Percentiles rank a stretch among this genome's conserved stretches.
These are phyloP conservation scores for Temnopleurus reevesii DNA, from an alignment of 53 echinoderm and acorn worm genomes.

Conservation along the genomic window DNA sequence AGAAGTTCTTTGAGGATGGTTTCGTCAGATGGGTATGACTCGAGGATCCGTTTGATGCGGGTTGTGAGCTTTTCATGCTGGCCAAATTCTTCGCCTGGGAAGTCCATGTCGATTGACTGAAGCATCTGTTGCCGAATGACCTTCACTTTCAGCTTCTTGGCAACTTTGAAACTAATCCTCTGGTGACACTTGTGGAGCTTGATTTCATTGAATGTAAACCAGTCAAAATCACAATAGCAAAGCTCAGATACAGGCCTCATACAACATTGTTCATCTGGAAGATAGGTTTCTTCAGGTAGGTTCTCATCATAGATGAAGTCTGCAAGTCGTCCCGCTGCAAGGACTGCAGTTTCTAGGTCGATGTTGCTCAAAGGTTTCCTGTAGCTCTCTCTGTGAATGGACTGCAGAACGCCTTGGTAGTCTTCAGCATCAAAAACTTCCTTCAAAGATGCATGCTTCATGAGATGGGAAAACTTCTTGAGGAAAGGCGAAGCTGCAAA, in stretches of 20 bases:
- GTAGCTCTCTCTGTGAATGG: neutral
- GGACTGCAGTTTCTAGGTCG: neutral
- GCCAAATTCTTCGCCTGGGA: slow-evolving; percentile 73
- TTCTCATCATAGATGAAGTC: neutral
- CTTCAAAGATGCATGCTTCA: slow-evolving; percentile 26
- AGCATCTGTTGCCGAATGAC: slow-evolving; percentile 56
- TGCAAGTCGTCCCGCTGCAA: slow-evolving; percentile 22
- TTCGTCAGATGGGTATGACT: slow-evolving; percentile 72
- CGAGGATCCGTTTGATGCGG: slow-evolving; percentile 75
- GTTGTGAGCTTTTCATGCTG: slow-evolving; percentile 83
- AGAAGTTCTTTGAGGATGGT: slow-evolving; percentile 90
- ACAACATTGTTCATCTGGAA: slow-evolving; percentile 39
- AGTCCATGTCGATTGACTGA: neutral
- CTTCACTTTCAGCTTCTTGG: slow-evolving; percentile 40
- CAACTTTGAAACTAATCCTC: neutral
- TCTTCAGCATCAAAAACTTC: neutral
- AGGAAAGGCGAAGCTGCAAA: neutral
- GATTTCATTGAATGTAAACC: neutral
- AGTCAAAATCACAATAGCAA: slow-evolving; percentile 48
- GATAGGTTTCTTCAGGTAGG: neutral
- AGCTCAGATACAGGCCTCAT: slow-evolving; percentile 20
- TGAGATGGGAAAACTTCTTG: neutral
- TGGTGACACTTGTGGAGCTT: slow-evolving; percentile 4
- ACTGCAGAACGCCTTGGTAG: neutral
- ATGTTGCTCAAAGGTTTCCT: neutral